These are phyloP conservation scores for Pelecanus crispus DNA, from an alignment of 2,113 vertebrate genomes.

Conservation along the genomic window DNA sequence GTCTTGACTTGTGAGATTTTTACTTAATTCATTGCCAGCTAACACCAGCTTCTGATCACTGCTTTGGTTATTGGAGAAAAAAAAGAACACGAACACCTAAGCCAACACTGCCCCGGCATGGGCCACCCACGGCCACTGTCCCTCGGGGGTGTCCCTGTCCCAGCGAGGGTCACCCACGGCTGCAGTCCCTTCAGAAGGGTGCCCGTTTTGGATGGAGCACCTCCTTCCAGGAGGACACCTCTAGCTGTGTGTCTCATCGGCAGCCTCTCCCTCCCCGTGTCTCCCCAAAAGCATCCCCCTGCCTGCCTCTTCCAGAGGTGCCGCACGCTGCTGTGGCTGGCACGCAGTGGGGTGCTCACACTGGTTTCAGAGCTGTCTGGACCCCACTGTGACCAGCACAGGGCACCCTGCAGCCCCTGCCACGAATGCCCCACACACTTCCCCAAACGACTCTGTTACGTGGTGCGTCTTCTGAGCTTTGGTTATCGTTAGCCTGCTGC, in stretches of 20 bases:
- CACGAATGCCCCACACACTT: accelerated
- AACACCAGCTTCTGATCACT: background rate
- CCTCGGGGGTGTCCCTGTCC: accelerated
- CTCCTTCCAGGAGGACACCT: background rate
- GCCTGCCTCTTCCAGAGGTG: background rate
- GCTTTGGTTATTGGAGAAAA: background rate
- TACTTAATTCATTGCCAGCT: background rate
- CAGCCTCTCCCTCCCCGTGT: accelerated
- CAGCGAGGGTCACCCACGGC: accelerated
- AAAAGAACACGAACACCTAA: background rate
- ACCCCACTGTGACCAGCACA: background rate
- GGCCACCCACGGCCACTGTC: background rate
- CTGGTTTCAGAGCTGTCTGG: background rate
- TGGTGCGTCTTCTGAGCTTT: background rate
- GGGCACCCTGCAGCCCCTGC: background rate
- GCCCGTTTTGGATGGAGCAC: background rate
- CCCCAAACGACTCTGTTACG: accelerated
- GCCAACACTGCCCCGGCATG: background rate
- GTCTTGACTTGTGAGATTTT: background rate
- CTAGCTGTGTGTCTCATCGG: accelerated
- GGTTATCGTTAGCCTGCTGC: background rate
- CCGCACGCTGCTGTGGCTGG: background rate
- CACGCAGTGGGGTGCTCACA: background rate
- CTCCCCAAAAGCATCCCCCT: background rate
- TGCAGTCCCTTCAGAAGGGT: background rate